These are phyloP conservation scores for Muscina levida DNA, from an alignment of 2,888 invertebrate genomes.

Conservation along the genomic window DNA sequence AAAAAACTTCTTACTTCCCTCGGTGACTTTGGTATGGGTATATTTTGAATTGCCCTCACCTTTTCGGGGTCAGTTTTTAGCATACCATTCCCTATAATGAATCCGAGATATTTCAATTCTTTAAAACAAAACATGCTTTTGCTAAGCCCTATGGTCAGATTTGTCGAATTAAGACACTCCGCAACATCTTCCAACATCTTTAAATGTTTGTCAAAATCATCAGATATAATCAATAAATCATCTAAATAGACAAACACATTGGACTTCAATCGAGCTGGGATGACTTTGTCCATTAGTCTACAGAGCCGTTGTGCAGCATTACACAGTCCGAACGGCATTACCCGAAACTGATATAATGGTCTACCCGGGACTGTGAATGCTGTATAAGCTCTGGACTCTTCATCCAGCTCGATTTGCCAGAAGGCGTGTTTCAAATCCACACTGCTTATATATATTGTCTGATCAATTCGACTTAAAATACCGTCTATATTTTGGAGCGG, in stretches of 20 bases:
- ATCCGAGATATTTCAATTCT: slow-evolving; percentile 58
- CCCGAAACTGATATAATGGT: slow-evolving; percentile 35
- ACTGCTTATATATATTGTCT: slow-evolving; percentile 42
- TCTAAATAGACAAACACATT: slow-evolving; percentile 22
- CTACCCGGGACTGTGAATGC: slow-evolving; percentile 47
- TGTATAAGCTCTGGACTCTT: slow-evolving; percentile 40
- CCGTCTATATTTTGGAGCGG: slow-evolving; percentile 36
- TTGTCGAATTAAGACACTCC: slow-evolving; percentile 40
- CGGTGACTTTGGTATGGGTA: not conserved
- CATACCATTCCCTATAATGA: slow-evolving; percentile 43
- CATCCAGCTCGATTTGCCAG: slow-evolving; percentile 46
- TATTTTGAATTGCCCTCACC: not conserved
- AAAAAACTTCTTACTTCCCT: slow-evolving; percentile 47
- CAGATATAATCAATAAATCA: slow-evolving; percentile 37
- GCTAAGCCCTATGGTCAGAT: slow-evolving; percentile 51
- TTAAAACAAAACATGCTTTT: slow-evolving; percentile 58
- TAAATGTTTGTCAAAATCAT: slow-evolving; percentile 52
- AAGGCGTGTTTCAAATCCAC: slow-evolving; percentile 45
- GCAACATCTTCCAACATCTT: slow-evolving; percentile 40
- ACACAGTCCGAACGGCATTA: slow-evolving; percentile 54
- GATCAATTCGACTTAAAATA: slow-evolving; percentile 38
- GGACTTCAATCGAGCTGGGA: not conserved
- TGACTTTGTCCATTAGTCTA: slow-evolving; percentile 37
- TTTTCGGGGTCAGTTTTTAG: slow-evolving; percentile 35
- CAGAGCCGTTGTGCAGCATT: slow-evolving; percentile 45